phyloP scores from a whole-genome alignment of 1,140 invertebrate species.

The Colletes gigas region DNA sequence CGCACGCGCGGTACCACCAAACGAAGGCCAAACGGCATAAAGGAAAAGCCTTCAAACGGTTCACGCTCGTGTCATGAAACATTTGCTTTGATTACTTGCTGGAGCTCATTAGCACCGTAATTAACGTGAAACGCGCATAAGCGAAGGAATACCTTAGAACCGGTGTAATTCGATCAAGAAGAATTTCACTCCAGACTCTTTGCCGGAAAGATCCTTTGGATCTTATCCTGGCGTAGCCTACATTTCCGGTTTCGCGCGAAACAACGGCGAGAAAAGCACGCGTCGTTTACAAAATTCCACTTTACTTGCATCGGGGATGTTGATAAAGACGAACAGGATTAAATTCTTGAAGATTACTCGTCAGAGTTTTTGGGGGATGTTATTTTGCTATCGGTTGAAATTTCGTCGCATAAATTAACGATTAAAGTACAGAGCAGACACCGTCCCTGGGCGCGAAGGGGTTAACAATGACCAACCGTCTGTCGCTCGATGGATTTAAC shows the following conservation, averaged over 20 bases:
- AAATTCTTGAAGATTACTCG: no score
- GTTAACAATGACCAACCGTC: no score
- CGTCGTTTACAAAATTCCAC: not conserved
- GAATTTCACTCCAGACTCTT: constrained; percentile 10
- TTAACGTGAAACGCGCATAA: constrained; percentile 9
- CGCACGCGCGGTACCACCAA: not conserved
- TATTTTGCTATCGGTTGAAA: no score
- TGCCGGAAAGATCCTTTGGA: not conserved
- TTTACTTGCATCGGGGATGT: no score
- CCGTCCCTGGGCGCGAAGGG: no score
- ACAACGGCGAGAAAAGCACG: no score
- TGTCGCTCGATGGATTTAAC: no score
- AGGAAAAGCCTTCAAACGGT: constrained; percentile 40
- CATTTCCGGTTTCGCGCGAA: no score
- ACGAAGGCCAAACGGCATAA: constrained; percentile 35
- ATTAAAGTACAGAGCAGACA: no score
- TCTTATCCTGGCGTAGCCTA: not conserved
- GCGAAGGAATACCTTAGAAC: constrained; percentile 11
- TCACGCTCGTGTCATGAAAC: constrained; percentile 32
- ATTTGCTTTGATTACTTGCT: constrained; percentile 39
- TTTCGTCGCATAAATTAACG: no score
- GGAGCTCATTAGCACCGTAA: constrained; percentile 46
- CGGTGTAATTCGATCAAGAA: not conserved
- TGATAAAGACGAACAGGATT: no score
- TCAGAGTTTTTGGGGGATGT: no score